A percentile compares a stretch with the other conserved stretches of the same genome.
These are phyloP conservation scores for Flexamia atlantica DNA, from an alignment of 2,888 invertebrate species.

Conservation along the genomic window DNA sequence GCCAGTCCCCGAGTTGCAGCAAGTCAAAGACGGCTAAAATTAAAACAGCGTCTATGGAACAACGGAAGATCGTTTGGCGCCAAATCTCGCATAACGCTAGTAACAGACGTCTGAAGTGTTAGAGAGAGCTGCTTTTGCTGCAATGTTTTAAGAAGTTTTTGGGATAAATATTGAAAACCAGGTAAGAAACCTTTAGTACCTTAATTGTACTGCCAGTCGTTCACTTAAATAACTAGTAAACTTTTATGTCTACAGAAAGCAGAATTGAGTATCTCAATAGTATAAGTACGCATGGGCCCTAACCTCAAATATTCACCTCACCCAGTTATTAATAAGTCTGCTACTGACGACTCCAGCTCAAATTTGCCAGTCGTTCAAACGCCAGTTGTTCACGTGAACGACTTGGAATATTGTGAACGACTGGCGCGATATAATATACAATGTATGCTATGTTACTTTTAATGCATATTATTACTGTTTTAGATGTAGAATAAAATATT, in stretches of 20 bases:
- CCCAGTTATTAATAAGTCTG: neutral
- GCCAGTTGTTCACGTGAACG: slow-evolving; percentile 42
- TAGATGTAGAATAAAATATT: no score
- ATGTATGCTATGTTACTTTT: slow-evolving; percentile 6
- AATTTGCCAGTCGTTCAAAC: slow-evolving; percentile 34
- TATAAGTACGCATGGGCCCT: neutral
- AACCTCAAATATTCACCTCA: neutral
- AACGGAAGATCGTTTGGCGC: neutral
- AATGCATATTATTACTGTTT: no score
- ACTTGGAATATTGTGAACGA: slow-evolving; percentile 28
- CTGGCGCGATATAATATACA: neutral
- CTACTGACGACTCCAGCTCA: slow-evolving; percentile 1
- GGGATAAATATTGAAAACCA: slow-evolving; percentile 1
- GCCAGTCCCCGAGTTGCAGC: slow-evolving; percentile 35
- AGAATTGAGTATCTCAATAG: neutral
- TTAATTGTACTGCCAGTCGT: slow-evolving; percentile 22
- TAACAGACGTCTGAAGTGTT: neutral
- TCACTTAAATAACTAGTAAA: slow-evolving; percentile 16
- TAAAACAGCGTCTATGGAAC: neutral
- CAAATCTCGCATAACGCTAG: neutral
- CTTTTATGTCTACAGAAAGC: neutral
- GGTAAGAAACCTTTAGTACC: slow-evolving; percentile 30
- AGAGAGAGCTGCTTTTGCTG: neutral
- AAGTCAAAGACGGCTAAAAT: slow-evolving; percentile 33
- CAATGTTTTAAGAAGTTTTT: slow-evolving; percentile 33